Evolutionary conservation across 2,797 vertebrate genomes (phyloP), one percentile per base, ranked within the genome.

Genomic region (Danio jaintianensis): DNA sequence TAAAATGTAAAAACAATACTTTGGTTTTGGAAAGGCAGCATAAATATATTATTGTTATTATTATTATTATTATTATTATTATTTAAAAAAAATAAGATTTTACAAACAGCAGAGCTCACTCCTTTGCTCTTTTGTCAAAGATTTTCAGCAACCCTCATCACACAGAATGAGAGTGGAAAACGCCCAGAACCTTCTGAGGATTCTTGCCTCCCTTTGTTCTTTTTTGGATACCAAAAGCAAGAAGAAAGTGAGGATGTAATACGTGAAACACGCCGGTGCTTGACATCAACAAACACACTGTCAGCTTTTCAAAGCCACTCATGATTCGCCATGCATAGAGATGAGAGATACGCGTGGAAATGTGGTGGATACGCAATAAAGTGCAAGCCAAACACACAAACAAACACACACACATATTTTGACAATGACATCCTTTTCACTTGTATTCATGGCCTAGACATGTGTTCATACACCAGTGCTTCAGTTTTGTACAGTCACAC

Each of bases 231-330:
- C 16, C 36, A 66, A 53, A 55, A 55, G 29, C 15, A 42, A 56
- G 59, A 71, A 45, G 58, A 76, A 62, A 82, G 72, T 67, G 40
- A 62, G 53, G 66, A 56, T 75, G 53, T 76, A 74, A 82, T 85
- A 77, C 61, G 7, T 16, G 61, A 62, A 82, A 77, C 81, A 80
- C 45, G 7, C 81, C 75, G 29, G 15, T 77, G 85, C 75, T 78
- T 81, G 76, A 85, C 76, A 79, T 66, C 81, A 80, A 81, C 81
- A 84, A 79, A 83, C 75, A 80, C 5, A 22, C 70, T 81, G 61
- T 22, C 73, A 62, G 78, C 64, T 61, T 81, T 81, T 86, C 75
- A 86, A 83, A 83, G 78, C 55, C 64, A 61, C 73, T 84, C 73
- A 22, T 38, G 80, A 66, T 78, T 48, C 50, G 5, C 53, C 12